Base-by-base conservation (phyloP, 2,888 invertebrate species). In the Pardosa pseudoannulata region DNA sequence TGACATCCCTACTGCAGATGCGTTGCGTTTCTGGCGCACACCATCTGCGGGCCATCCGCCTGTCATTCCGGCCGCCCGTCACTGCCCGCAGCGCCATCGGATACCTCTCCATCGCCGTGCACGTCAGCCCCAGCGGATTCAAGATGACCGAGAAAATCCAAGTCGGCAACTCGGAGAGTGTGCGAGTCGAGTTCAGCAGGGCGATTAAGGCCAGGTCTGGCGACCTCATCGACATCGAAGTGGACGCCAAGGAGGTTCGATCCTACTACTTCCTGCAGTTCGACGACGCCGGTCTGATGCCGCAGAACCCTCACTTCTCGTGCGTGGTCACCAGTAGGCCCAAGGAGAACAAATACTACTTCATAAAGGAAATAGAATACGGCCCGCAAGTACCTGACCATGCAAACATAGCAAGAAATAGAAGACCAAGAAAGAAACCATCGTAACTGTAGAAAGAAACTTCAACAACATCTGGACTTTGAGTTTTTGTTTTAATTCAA, bases 181-280 rank as follows among this genome's bases (percentile, higher is more conserved):
- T 81, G 9, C 6, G 31, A 5, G 50, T 81, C 1, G 13, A 65
- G 0, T 81, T 81, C 0, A 50, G 27, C 0, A 50, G 19, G 39
- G 13, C 6, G 0, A 9, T 67, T 2, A 9, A 67, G 1, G 39
- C 56, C 1, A 7, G 31, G 0, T 11, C 13, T 0, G 74, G 80
- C 13, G 36, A 74, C 5, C 28, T 67, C 1, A 6, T 74, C 0
- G 7, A 27, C n/a, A 56, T 81, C 23, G 28, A 36, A 9, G 80
- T 68, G 0, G 68, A 74, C 36, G 80, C 80, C 3, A 74, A 56
- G 1, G 36, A 81, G 36, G 32, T 56, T 0, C 50, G 27, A 29
- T 36, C 36, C 6, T 81, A 81, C n/a, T 68, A 68, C 23, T 81
- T 81, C 46, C 36, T 74, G 5, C 73, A 74, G n/a, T 81, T 81